Conservation (phyloP, 2,888 invertebrate species). For the Toxonevra muliebris region DNA sequence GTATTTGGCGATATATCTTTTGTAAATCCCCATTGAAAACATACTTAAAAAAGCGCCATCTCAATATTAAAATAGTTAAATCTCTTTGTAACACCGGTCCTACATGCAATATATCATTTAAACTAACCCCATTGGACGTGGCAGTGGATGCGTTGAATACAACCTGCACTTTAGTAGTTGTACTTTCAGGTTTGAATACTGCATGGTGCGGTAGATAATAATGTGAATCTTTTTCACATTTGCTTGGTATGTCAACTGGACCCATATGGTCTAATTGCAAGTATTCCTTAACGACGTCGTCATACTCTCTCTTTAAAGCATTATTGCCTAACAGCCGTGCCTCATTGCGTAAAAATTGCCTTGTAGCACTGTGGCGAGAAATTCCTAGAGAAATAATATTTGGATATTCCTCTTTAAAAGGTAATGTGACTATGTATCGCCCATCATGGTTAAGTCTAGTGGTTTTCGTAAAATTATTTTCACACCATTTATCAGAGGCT, state of each 20-base stretch:
- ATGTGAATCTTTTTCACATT: too few relatives aligned
- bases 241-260: too few relatives aligned
- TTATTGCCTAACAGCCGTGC: too few relatives aligned
- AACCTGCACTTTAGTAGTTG: constrained; percentile 18
- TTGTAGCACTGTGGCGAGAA: too few relatives aligned
- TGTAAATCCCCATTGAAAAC: not conserved
- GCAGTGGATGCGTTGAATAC: constrained; percentile 20
- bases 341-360: too few relatives aligned
- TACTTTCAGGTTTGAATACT: too few relatives aligned
- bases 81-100: constrained; percentile 9
- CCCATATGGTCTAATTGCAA: too few relatives aligned
- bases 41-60: not conserved
- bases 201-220: too few relatives aligned
- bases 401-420: too few relatives aligned
- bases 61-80: not conserved
- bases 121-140: not conserved
- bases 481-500: not conserved
- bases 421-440: not conserved
- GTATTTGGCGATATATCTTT: constrained; percentile 19
- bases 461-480: not conserved
- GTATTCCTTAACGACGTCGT: too few relatives aligned
- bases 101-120: constrained; percentile 8
- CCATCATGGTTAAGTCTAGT: not conserved
- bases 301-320: too few relatives aligned
- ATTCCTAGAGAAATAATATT: too few relatives aligned